Percentiles rank a stretch among this genome's conserved stretches.
These are phyloP conservation scores for Pogonocherus hispidulus DNA, from an alignment of 2,888 invertebrate genomes.

Conservation along the genomic window DNA sequence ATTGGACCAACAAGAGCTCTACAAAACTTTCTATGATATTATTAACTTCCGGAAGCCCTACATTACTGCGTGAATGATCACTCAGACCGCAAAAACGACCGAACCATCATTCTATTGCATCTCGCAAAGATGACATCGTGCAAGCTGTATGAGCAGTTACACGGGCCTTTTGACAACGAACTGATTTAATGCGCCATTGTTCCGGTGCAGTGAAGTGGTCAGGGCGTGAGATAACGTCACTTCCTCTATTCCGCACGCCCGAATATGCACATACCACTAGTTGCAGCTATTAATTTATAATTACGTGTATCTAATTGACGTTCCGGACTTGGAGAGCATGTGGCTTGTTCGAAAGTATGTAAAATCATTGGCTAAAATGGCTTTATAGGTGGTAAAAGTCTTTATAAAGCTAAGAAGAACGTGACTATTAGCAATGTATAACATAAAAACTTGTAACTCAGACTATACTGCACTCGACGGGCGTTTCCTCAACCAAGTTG, in stretches of 20 bases:
- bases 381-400: no score
- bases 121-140: constrained; percentile 55
- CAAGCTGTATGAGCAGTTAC: constrained; percentile 51
- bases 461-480: no score
- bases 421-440: no score
- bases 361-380: no score
- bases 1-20: no score
- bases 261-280: constrained; percentile 46
- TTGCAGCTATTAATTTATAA: constrained; percentile 42
- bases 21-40: no score
- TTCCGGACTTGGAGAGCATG: no score
- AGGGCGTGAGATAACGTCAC: constrained; percentile 66
- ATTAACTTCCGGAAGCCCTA: no score
- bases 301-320: constrained; percentile 8
- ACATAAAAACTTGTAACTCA: no score
- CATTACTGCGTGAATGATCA: background rate
- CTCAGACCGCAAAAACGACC: background rate
- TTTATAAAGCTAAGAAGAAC: no score
- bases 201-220: constrained; percentile 65
- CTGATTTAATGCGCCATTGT: constrained; percentile 67
- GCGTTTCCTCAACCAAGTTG: no score
- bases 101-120: constrained; percentile 30
- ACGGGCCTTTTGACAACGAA: constrained; percentile 58
- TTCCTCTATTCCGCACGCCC: constrained; percentile 62
- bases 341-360: no score